phyloP scores from a whole-genome alignment of 2,113 vertebrate genomes.

The Cyprinodon brontotheroides region DNA sequence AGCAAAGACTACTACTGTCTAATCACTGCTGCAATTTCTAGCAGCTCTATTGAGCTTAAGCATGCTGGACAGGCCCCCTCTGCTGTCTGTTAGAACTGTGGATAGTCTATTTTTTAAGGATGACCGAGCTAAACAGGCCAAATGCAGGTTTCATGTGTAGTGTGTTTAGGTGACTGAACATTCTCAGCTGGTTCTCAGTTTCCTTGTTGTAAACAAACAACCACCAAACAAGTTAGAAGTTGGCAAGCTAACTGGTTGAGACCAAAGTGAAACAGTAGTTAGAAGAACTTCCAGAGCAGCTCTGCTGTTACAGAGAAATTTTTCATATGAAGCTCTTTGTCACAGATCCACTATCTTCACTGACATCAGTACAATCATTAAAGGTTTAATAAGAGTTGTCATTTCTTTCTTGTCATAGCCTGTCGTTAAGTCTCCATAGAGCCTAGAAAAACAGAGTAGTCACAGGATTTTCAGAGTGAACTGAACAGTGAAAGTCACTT shows the following conservation, averaged over 20 bases:
- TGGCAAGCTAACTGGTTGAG: background rate
- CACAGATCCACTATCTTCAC: background rate
- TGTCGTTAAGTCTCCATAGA: background rate
- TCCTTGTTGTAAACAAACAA: background rate
- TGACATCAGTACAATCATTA: background rate
- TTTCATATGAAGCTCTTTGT: background rate
- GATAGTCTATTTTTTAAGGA: no score
- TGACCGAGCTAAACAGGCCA: no score
- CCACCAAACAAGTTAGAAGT: background rate
- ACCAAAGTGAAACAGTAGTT: background rate
- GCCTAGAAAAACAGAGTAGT: conserved; percentile 9
- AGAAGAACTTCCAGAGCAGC: background rate
- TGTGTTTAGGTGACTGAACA: no score
- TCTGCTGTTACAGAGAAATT: background rate
- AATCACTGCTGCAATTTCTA: no score
- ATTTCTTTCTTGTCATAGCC: conserved; percentile 23
- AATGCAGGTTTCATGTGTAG: no score
- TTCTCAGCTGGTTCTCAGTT: no score
- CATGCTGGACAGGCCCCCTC: no score
- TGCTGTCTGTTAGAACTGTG: no score
- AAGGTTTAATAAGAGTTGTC: background rate
- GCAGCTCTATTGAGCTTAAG: no score
- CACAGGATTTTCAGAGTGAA: no score
- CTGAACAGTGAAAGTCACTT: no score
- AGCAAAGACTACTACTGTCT: no score